Conservation (phyloP, 2,888 invertebrate species). For the Drosophila dives region DNA sequence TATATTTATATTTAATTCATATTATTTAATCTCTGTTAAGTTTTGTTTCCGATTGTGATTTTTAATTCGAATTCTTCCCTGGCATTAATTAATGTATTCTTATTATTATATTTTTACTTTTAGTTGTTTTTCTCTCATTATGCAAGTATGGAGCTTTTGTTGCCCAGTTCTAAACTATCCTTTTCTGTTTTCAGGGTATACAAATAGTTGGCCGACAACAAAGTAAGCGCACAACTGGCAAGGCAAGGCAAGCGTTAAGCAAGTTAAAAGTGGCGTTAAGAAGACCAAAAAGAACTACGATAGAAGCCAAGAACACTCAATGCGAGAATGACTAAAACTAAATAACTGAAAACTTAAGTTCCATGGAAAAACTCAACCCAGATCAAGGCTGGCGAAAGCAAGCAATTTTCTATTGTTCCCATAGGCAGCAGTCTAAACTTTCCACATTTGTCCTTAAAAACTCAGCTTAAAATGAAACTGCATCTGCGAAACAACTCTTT, state of each 20-base stretch:
- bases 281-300: constrained; percentile 14
- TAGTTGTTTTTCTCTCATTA: not conserved
- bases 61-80: no score
- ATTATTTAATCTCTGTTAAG: not conserved
- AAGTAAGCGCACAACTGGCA: constrained; percentile 12
- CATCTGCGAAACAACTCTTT: not conserved
- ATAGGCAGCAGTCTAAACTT: constrained; percentile 5
- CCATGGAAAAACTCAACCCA: not conserved
- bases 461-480: constrained; percentile 52
- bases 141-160: not conserved
- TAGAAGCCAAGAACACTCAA: constrained; percentile 19
- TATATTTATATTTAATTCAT: not conserved
- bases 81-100: not conserved
- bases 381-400: not conserved
- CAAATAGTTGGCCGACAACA: constrained; percentile 9
- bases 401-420: not conserved
- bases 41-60: no score
- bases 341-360: constrained; percentile 14
- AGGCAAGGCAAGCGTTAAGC: constrained; percentile 48
- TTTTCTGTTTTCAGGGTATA: constrained; percentile 30
- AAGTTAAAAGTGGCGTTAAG: constrained; percentile 30
- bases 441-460: constrained; percentile 32
- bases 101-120: no score
- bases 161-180: no score
- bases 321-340: constrained; percentile 14